Base-by-base conservation (phyloP, 2,888 invertebrate genomes). In the Augochlorella aurata region DNA sequence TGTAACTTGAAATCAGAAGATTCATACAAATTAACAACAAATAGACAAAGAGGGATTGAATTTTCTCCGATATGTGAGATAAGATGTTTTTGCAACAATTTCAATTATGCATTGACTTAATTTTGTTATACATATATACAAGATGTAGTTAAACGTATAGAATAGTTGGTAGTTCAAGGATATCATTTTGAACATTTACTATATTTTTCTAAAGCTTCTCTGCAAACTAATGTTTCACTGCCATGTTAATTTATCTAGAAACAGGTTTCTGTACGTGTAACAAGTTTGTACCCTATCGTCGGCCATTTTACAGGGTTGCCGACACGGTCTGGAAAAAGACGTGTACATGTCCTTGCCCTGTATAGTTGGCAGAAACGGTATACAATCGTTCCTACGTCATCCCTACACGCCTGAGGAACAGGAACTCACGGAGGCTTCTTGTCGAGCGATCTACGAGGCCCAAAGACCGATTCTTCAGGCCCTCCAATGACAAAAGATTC, bases 271-370 rank as follows among this genome's bases (percentile, higher is more conserved):
- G 29, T 58, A 61, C 29, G 47, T 58, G 58, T 44, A 66, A 18
- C 7, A 38, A 38, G 29, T 24, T 44, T 21, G 74, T 54, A 18
- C 16, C 18, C 50, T 21, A 29, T n/a, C 21, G 14, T 2, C 18
- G 3, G 38, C 29, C 58, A 4, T 45, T 73, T 69, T 82, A 61
- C 76, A 93, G 91, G 92, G 92, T 54, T 92, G 93, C 82, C 92
- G 93, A 24, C 95, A 95, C 89, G 95, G 94, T 44, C 94, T 95
- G 71, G 93, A 94, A 54, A 94, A 94, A 72, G 95, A 95, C 74
- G 94, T 95, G 49, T 95, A 94, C 91, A 93, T 95, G 89, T 95
- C 95, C 9, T 91, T 95, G 49, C 95, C 95, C 1, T 94, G 94
- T 80, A 92, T 95, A 44, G 89, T 95, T 66, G 94, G 94, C 85